Conservation (phyloP, 2,888 invertebrate species). For the Chloroclysta siterata region DNA sequence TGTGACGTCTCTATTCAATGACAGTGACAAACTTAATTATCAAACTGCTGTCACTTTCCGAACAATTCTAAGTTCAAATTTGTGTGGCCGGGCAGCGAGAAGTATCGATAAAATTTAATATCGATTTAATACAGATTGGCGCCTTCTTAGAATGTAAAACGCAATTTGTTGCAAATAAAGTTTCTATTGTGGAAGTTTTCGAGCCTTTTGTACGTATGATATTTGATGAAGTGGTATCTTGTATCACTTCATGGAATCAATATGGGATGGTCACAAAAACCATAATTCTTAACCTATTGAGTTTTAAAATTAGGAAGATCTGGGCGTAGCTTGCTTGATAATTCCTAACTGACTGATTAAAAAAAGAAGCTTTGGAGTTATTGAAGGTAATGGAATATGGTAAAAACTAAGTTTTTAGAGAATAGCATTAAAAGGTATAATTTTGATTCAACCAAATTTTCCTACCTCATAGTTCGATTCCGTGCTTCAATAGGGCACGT, state of each 20-base stretch:
- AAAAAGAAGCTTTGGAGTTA: too few species aligned
- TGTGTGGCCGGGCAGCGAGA: slow-evolving; percentile 24
- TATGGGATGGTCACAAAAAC: neutral
- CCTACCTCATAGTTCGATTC: too few species aligned
- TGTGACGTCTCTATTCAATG: slow-evolving; percentile 64
- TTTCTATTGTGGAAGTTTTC: slow-evolving; percentile 40
- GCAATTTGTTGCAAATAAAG: slow-evolving; percentile 76
- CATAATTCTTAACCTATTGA: too few species aligned
- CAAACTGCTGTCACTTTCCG: slow-evolving; percentile 41
- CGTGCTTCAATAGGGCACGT: too few species aligned
- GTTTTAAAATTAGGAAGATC: too few species aligned
- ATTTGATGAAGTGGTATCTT: slow-evolving; percentile 33
- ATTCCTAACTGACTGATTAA: too few species aligned
- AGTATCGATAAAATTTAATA: slow-evolving; percentile 39
- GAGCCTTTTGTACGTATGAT: slow-evolving; percentile 26
- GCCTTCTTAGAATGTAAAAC: slow-evolving; percentile 66
- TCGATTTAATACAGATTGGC: slow-evolving; percentile 61
- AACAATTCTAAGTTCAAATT: slow-evolving; percentile 40
- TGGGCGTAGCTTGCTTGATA: too few species aligned
- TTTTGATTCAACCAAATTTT: too few species aligned
- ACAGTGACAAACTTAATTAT: slow-evolving; percentile 49
- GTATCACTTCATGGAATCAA: slow-evolving; percentile 1
- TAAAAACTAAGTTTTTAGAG: too few species aligned
- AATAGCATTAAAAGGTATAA: too few species aligned
- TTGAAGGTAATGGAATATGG: too few species aligned